phyloP scores from a whole-genome alignment of 1,140 invertebrate genomes.

The Ectropis grisescens region DNA sequence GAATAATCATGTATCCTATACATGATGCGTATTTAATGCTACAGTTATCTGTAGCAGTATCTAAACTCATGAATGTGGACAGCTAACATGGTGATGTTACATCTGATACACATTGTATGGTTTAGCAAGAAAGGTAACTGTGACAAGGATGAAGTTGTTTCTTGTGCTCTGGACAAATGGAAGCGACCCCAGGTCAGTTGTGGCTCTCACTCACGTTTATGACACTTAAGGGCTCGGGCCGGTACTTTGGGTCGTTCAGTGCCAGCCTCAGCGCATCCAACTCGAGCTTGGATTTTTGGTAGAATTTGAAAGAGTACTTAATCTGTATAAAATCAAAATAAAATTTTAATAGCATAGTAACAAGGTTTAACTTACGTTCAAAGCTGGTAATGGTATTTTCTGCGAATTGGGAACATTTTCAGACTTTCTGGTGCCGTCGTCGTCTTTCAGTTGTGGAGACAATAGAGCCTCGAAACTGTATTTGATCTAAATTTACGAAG shows the following conservation, averaged over 20 bases:
- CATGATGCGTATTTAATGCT: no score
- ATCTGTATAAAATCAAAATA: conserved; percentile 64
- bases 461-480: conserved; percentile 81
- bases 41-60: no score
- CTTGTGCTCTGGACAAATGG: no score
- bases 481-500: conserved; percentile 55
- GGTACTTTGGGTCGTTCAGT: conserved; percentile 72
- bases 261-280: conserved; percentile 66
- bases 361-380: conserved; percentile 75
- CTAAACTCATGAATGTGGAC: no score
- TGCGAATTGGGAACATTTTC: conserved; percentile 69
- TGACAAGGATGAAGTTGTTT: no score
- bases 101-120: no score
- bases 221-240: conserved; percentile 72
- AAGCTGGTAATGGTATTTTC: conserved; percentile 76
- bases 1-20: no score
- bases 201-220: conserved; percentile 74
- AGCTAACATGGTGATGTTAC: no score
- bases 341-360: conserved; percentile 14
- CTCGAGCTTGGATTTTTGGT: conserved; percentile 70
- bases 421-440: conserved; percentile 73
- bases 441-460: conserved; percentile 72
- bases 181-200: no score
- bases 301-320: conserved; percentile 74
- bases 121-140: no score